These are phyloP conservation scores for Sinocyclocheilus maitianheensis DNA, from an alignment of 2,113 vertebrate genomes.

Conservation along the genomic window DNA sequence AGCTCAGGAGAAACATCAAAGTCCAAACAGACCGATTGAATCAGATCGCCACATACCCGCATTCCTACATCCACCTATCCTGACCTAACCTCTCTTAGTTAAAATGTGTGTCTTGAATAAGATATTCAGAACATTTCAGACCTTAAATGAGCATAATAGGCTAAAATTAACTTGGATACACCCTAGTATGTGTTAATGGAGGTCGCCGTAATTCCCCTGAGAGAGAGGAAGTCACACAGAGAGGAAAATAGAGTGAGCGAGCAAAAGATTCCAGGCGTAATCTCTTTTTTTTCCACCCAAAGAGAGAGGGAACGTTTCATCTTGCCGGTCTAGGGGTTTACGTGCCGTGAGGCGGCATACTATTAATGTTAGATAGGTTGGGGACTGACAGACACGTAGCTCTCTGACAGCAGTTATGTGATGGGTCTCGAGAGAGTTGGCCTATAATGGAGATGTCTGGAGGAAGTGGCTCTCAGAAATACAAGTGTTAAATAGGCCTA, in stretches of 20 bases:
- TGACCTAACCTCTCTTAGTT: background rate
- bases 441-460: background rate
- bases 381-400: slow-evolving; percentile 1
- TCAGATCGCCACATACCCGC: background rate
- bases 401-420: slow-evolving; percentile 14
- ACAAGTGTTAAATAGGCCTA: slow-evolving; percentile 50
- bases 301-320: slow-evolving; percentile 2
- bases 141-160: background rate
- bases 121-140: background rate
- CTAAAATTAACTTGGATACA: background rate
- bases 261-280: background rate
- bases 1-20: slow-evolving; percentile 20
- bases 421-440: background rate
- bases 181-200: slow-evolving; percentile 9
- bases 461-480: slow-evolving; percentile 27
- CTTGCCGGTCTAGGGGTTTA: background rate
- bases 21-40: slow-evolving; percentile 12
- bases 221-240: background rate
- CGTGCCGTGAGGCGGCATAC: background rate
- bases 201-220: background rate
- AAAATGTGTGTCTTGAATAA: background rate
- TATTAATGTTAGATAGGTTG: slow-evolving; percentile 13
- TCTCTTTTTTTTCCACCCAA: background rate
- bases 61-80: background rate
- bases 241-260: background rate